A percentile compares a stretch with the other conserved stretches of the same genome.
phyloP scores from a whole-genome alignment of 2,797 vertebrate species.

The Propithecus deckenii region DNA sequence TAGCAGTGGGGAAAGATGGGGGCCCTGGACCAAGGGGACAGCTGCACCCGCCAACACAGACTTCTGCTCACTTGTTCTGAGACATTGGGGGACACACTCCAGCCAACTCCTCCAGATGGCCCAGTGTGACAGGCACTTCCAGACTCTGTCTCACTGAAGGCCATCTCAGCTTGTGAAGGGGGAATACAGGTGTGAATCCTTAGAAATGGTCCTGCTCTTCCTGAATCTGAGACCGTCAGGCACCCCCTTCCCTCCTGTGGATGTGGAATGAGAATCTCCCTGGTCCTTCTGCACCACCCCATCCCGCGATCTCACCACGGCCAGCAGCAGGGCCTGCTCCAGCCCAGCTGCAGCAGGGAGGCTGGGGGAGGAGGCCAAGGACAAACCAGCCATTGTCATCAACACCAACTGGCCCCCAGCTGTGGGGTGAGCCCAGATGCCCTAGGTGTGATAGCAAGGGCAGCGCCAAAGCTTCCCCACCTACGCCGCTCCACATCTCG shows the following conservation, averaged over 20 bases:
- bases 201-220: not conserved
- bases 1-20: not conserved
- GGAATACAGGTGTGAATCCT: not conserved
- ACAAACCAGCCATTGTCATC: constrained; percentile 51
- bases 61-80: not conserved
- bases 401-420: not conserved
- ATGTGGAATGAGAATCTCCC: not conserved
- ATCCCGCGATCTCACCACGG: not conserved
- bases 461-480: not conserved
- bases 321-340: constrained; percentile 1
- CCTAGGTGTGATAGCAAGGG: not conserved
- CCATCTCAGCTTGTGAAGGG: not conserved
- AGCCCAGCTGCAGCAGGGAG: constrained; percentile 9
- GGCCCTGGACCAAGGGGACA: not conserved
- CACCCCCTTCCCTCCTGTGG: not conserved
- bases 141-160: not conserved
- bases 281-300: not conserved
- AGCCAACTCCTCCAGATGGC: not conserved
- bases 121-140: not conserved
- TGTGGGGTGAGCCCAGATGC: not conserved
- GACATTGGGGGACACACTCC: not conserved
- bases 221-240: not conserved
- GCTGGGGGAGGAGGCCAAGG: not conserved
- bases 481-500: not conserved
- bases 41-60: not conserved